These are phyloP conservation scores for Lophius piscatorius DNA, from an alignment of 2,113 vertebrate genomes.

Conservation along the genomic window DNA sequence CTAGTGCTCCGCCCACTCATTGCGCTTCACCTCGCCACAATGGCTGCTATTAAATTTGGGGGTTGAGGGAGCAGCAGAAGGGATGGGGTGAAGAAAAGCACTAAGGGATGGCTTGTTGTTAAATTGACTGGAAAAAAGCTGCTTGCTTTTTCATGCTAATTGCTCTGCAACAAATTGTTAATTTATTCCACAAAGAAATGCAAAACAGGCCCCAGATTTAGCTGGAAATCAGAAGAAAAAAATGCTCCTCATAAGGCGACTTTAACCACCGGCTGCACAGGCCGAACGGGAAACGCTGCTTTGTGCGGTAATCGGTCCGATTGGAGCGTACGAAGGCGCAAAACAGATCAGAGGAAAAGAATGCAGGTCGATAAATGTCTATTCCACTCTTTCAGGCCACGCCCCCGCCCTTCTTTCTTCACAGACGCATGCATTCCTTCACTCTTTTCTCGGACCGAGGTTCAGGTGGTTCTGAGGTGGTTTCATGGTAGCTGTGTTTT, in stretches of 20 bases:
- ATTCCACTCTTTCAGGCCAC: slow-evolving; percentile 11
- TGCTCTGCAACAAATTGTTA: slow-evolving; percentile 69
- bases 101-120: slow-evolving; percentile 59
- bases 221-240: slow-evolving; percentile 7
- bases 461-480: slow-evolving; percentile 64
- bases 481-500: slow-evolving; percentile 62
- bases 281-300: slow-evolving; percentile 6
- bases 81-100: slow-evolving; percentile 56
- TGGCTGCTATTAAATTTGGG: slow-evolving; percentile 59
- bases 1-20: slow-evolving; percentile 60
- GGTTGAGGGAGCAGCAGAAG: slow-evolving; percentile 36
- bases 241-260: background rate
- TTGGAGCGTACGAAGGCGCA: slow-evolving; percentile 8
- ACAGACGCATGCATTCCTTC: slow-evolving; percentile 6
- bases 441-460: slow-evolving; percentile 30
- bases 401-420: slow-evolving; percentile 2
- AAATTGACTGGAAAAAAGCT: slow-evolving; percentile 74
- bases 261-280: slow-evolving; percentile 3
- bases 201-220: slow-evolving; percentile 33
- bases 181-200: slow-evolving; percentile 69
- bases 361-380: slow-evolving; percentile 35
- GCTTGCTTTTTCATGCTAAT: slow-evolving; percentile 75
- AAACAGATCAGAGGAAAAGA: slow-evolving; percentile 30
- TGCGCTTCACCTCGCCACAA: slow-evolving; percentile 67
- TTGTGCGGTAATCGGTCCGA: slow-evolving; percentile 31